phyloP scores from a whole-genome alignment of 2,113 vertebrate species.

The Megalops atlanticus region DNA sequence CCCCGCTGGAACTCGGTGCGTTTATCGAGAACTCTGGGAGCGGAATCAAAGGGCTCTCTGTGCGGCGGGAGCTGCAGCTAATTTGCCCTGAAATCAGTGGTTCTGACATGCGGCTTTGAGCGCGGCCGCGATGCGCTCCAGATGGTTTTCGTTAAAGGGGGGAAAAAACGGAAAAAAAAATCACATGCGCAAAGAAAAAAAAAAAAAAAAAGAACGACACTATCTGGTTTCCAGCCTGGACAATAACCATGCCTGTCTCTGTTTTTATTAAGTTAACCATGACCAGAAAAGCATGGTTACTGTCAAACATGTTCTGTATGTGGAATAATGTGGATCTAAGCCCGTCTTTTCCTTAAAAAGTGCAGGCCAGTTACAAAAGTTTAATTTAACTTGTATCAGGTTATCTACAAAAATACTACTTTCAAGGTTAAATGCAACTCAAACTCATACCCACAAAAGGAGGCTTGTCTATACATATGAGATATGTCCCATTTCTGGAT shows the following conservation, averaged over 20 bases:
- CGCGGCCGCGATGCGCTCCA: slow-evolving; percentile 55
- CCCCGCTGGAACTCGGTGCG: slow-evolving; percentile 61
- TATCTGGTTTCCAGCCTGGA: slow-evolving; percentile 65
- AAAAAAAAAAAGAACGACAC: not conserved
- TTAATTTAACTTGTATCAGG: not conserved
- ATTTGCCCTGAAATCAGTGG: slow-evolving; percentile 77
- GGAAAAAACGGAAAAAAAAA: slow-evolving; percentile 21
- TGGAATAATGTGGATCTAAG: not conserved
- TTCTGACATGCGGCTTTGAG: slow-evolving; percentile 66
- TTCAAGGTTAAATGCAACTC: not conserved
- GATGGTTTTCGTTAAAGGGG: slow-evolving; percentile 73
- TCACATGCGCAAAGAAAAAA: not conserved
- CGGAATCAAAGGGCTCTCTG: slow-evolving; percentile 69
- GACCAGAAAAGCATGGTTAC: not conserved
- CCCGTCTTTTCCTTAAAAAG: not conserved
- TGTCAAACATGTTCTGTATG: not conserved
- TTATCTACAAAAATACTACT: not conserved
- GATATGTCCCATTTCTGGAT: not conserved
- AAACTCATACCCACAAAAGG: not conserved
- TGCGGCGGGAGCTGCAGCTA: slow-evolving; percentile 67
- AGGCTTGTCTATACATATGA: not conserved
- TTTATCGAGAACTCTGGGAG: slow-evolving; percentile 59
- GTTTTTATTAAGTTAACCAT: slow-evolving; percentile 24
- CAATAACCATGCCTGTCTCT: slow-evolving; percentile 56
- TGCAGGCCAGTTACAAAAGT: not conserved